Evolutionary conservation across 2,888 invertebrate species (phyloP), one percentile per base, ranked within the genome.

Genomic region (Subacronicta megacephala): DNA sequence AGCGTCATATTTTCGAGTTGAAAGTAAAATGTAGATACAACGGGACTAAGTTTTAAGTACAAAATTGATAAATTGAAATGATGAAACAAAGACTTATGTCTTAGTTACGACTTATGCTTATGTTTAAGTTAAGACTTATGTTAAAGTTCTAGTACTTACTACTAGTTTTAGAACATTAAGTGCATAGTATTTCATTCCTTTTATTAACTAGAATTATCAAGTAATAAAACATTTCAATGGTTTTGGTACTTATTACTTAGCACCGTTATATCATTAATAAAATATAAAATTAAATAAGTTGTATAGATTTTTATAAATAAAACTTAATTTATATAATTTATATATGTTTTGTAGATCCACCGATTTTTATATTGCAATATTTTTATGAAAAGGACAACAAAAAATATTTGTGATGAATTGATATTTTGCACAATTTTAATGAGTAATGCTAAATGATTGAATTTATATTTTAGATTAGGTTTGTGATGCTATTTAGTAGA

Each of bases 391-490:
- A 36, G 31, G 60, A 66, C 29, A 45, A 15, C 36, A 42, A 35
- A 42, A 4, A 23, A 41, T 13, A 26, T 35, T 53, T 67, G 42
- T 67, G 36, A 47, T 23, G 62, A 37, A 45, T 36, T 42, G 7
- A 37, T 42, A 36, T 16, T 42, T 49, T 29, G 16, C 35, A 49
- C 6, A 20, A 37, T 17, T 26, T 55, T 20, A 2, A 37, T 45
- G 20, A 33, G 36, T 17, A 4, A 45, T 37, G 26, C 42, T 12
- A 20, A 50, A 46, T 45, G 35, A 15, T 43, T 44, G 35, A 62
- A 54, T 62, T 43, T 62, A 49, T 59, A 17, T 50, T 37, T 26
- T 51, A 18, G 10, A 58, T 65, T 41, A 12, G 2, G 38, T 29
- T 53, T 42, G 26, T 35, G 23, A 2, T 23, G 13, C 29, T 16